Evolutionary conservation across 2,113 vertebrate genomes (phyloP).

Genomic region (Peromyscus polionotus): DNA sequence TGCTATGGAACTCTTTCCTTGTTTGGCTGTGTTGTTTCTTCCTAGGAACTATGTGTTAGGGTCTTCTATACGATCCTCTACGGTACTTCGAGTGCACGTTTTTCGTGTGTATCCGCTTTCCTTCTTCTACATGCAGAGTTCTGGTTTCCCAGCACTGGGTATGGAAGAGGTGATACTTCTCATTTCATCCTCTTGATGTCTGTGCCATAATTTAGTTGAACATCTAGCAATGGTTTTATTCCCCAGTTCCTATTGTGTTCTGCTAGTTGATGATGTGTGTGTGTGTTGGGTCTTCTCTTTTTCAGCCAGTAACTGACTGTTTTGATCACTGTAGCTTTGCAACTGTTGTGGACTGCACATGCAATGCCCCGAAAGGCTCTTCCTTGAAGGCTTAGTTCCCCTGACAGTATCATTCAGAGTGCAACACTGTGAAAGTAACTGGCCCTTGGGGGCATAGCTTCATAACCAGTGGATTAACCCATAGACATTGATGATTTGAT

Average conservation of each 20-base stretch:
- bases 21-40: neutral
- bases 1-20: neutral
- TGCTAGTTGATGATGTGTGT: neutral
- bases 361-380: neutral
- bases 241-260: neutral
- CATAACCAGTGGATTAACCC: neutral
- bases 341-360: neutral
- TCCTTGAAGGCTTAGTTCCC: neutral
- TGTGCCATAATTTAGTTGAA: neutral
- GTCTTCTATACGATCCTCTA: neutral
- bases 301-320: neutral
- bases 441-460: neutral
- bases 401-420: neutral
- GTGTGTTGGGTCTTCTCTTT: neutral
- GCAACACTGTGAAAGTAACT: neutral
- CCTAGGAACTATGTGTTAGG: neutral
- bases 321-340: neutral
- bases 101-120: neutral
- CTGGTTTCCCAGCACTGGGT: neutral
- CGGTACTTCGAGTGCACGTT: neutral
- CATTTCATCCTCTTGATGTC: neutral
- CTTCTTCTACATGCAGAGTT: no score
- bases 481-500: neutral
- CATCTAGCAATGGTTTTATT: neutral
- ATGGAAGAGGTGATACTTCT: neutral